phyloP scores from a whole-genome alignment of 2,797 vertebrate species.

The Moxostoma hubbsi region DNA sequence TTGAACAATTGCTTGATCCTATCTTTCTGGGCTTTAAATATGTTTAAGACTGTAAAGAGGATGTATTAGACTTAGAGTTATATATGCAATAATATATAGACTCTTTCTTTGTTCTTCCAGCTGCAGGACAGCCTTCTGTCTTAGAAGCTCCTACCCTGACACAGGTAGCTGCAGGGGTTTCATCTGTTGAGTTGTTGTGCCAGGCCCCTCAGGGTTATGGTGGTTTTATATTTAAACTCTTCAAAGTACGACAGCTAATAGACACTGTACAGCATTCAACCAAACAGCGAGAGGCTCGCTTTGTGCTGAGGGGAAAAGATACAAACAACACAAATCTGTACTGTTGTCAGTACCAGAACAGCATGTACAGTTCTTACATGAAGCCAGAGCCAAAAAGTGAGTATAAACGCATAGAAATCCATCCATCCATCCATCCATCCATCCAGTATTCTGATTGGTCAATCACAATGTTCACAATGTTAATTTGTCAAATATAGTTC shows the following conservation, averaged over 20 bases:
- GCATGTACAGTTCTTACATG: conserved; percentile 50
- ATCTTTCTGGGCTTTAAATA: too few relatives aligned
- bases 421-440: neutral
- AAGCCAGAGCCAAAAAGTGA: conserved; percentile 9
- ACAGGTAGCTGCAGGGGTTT: neutral
- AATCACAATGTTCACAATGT: too few relatives aligned
- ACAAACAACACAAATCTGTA: conserved; percentile 14
- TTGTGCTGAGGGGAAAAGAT: conserved; percentile 9
- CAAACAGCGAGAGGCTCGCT: conserved; percentile 15
- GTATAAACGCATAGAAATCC: conserved; percentile 6
- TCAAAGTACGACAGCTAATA: neutral
- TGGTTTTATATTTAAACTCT: conserved; percentile 52
- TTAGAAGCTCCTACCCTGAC: conserved; percentile 21
- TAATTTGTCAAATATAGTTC: too few relatives aligned
- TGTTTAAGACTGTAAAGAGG: neutral
- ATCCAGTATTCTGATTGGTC: too few relatives aligned
- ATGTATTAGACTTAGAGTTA: neutral
- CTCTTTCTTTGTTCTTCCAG: neutral
- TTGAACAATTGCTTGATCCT: too few relatives aligned
- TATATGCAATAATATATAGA: neutral
- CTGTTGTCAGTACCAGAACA: conserved; percentile 61
- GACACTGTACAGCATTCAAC: neutral
- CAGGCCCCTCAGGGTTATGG: conserved; percentile 48
- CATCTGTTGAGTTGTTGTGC: conserved; percentile 46
- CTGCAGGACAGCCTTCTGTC: neutral